Evolutionary conservation across 2,888 invertebrate genomes (phyloP), one percentile per base, ranked within the genome.

Genomic region (Autographa pulchrina): DNA sequence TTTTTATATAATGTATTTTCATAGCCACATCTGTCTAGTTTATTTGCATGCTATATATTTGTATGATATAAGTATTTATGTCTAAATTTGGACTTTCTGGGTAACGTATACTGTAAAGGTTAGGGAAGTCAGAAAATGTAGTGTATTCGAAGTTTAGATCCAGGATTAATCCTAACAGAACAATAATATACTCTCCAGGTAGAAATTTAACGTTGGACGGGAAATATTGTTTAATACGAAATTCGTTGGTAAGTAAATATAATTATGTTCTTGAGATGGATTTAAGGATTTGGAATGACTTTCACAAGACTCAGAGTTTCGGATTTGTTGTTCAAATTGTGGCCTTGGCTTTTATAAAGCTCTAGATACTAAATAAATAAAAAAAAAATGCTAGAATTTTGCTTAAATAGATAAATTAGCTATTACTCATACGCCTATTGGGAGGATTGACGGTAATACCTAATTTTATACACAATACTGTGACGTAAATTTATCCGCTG

Each of bases 61-160:
- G 7, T 35, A 6, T 25, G 35, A 6, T 35, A 35, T 5, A 0
- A 38, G 38, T 38, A 0, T 38, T 2, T 11, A 11, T 38, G 38
- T 70, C 54, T 52, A 62, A 60, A 38, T 76, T 80, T 70, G 54
- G 77, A 62, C 64, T 67, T 41, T 58, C 43, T 62, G 35, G 35
- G 63, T 9, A 65, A 65, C 54, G 62, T 62, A 77, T 67, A 71
- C 7, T 60, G 66, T 62, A 67, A 59, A 77, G 11, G 9, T 38
- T 11, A 71, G 67, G 31, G 16, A 77, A 76, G 77, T 76, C 71
- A 54, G 48, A 71, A 80, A 59, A 66, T 76, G 41, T 65, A 38
- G 38, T 38, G 38, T 38, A 67, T 56, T 61, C 32, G 64, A 66
- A 76, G 76, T 65, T 58, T 38, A 32, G 16, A 3, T 52, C 32